Evolutionary conservation across 2,888 invertebrate species (phyloP), one percentile per base, ranked within the genome.

Genomic region (Leucophenga maculata): DNA sequence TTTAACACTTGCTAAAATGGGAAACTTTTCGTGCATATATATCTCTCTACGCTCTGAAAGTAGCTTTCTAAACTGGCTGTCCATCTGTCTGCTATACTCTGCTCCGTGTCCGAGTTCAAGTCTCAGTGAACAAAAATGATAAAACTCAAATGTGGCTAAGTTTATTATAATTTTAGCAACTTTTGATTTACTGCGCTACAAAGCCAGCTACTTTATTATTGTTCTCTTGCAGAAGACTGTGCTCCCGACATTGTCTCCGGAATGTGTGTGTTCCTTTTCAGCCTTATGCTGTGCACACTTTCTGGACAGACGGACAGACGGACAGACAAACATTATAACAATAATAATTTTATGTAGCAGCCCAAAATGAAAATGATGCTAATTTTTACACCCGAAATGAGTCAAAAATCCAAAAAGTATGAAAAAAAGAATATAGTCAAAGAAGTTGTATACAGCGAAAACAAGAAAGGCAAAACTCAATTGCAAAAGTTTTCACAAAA

Each of bases 161-260:
- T 83, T 81, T 83, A 81, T 81, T 81, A 81, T 81, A 81, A 81
- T 81, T 81, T 83, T 77, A 64, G 46, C 74, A 83, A 81, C 83
- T 81, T 80, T 81, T 81, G 80, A 83, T 81, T 81, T 81, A 80
- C 80, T 78, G 79, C 79, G 69, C 67, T 72, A 46, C 46, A 64
- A 64, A 46, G 48, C 46, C 16, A 39, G 62, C 48, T 31, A 64
- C 62, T 64, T 64, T 64, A 64, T 64, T 64, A 64, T 50, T n/a
- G 50, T 18, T 50, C 50, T 50, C 16, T 50, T 50, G 6, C 46
- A 3, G 26, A 46, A 1, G 2, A 8, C n/a, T 14, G 46, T n/a
- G 3, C 46, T 4, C 46, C 14, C 46, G 46, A n/a, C 50, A n/a
- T 1, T 8, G 50, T 50, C n/a, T n/a, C 9, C 39, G 39, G 39